Base-by-base conservation (phyloP, 1,140 invertebrate genomes). In the Zophobas atratus region DNA sequence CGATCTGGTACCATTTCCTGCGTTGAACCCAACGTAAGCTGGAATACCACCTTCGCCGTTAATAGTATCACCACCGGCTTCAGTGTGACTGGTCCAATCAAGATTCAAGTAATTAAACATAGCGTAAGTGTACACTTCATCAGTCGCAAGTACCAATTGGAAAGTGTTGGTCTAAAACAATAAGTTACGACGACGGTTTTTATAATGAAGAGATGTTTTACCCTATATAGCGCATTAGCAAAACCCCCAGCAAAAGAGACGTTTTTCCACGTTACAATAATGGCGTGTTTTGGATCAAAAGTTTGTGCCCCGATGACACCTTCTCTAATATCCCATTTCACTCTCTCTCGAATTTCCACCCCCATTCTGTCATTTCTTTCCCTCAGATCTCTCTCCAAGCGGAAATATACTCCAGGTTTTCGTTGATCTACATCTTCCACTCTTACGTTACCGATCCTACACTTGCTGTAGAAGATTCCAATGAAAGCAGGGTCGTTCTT, bases 211-310 rank as follows among this genome's bases (percentile, higher is more conserved):
- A 6, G 6, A 32, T 63, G 2, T 41, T 88, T 88, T 88, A 95
- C 94, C 87, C 88, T 92, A 83, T 91, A 93, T 4, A 96, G 88
- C 6, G 95, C 92, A 85, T 94, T 93, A 77, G 93, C 91, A 81
- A 95, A 95, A 74, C 95, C 95, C 51, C 96, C 96, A 82, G 94
- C 92, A 86, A 98, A 98, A 0, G 96, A 95, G 85, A 98, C 92
- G 85, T 98, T 98, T 86, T 97, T 97, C 97, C 97, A 99, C 0
- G 97, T 99, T n/a, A 96, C 90, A 81, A 98, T 96, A 49, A 96
- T 88, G 1, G 92, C 94, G 83, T 98, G 96, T 84, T 97, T 97
- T 0, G 97, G 96, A 63, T 92, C 88, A 86, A 98, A 99, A 0
- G 93, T 93, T 36, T 96, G 94, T 0, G 97, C 92, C 0, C 97